A percentile compares a stretch with the other conserved stretches of the same genome.
Conservation (phyloP, 2,888 invertebrate genomes). For the Melinaea menophilus region DNA sequence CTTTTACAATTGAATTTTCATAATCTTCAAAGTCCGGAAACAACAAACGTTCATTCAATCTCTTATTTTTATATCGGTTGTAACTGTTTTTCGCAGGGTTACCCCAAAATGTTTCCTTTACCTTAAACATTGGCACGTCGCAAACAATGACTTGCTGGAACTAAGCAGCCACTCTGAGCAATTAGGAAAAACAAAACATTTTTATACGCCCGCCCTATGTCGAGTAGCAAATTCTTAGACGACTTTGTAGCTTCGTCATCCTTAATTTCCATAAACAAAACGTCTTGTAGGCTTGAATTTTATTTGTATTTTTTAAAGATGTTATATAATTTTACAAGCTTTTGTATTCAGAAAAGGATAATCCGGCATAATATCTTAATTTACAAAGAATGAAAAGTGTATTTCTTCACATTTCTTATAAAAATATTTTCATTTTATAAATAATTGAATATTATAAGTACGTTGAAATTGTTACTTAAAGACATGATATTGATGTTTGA, state of each 20-base stretch:
- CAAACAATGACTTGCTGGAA: conserved; percentile 74
- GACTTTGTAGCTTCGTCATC: conserved; percentile 44
- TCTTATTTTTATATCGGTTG: conserved; percentile 27
- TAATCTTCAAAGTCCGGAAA: conserved; percentile 6
- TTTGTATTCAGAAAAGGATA: conserved; percentile 2
- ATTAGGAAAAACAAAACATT: conserved; percentile 76
- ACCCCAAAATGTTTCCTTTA: conserved; percentile 69
- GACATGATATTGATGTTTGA: too few species aligned
- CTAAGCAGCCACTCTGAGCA: conserved; percentile 74
- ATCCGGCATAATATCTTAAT: conserved; percentile 7
- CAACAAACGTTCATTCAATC: conserved; percentile 1
- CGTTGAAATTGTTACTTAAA: too few species aligned
- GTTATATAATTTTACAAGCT: conserved; percentile 1
- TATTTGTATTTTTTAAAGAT: conserved; percentile 7
- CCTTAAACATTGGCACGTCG: conserved; percentile 50
- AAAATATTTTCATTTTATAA: too few species aligned
- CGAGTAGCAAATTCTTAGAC: conserved; percentile 35
- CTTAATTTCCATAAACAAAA: conserved; percentile 53
- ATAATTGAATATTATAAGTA: too few species aligned
- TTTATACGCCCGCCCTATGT: conserved; percentile 52
- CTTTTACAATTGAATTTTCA: conserved; percentile 3
- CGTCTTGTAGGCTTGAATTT: conserved; percentile 22
- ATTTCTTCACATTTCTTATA: too few species aligned
- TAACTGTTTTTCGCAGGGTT: conserved; percentile 61
- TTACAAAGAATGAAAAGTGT: neutral